phyloP scores from a whole-genome alignment of 2,113 vertebrate genomes.

The Pyxicephalus adspersus region DNA sequence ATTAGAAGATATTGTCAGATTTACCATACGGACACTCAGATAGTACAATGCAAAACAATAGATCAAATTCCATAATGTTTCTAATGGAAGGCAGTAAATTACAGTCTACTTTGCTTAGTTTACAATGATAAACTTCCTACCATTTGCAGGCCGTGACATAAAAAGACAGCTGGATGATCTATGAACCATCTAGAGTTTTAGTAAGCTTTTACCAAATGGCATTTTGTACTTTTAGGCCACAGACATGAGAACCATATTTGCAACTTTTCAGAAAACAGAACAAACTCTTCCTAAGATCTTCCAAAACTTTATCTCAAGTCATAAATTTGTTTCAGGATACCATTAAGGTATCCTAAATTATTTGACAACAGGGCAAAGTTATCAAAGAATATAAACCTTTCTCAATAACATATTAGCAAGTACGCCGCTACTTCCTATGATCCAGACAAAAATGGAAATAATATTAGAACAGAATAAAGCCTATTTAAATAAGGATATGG shows the following conservation, averaged over 20 bases:
- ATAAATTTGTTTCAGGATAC: too few species aligned
- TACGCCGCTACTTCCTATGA: too few species aligned
- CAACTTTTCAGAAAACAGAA: not conserved
- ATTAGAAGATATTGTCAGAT: conserved; percentile 24
- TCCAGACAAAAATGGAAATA: too few species aligned
- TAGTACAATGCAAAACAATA: not conserved
- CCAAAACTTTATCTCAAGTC: not conserved
- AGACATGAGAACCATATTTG: not conserved
- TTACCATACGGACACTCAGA: not conserved
- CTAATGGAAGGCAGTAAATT: not conserved
- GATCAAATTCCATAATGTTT: not conserved
- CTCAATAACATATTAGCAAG: too few species aligned
- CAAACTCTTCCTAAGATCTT: not conserved
- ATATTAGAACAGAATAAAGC: too few species aligned
- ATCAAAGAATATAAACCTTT: too few species aligned
- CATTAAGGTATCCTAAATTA: too few species aligned
- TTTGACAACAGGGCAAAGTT: too few species aligned
- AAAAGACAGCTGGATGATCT: not conserved
- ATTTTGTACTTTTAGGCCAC: not conserved
- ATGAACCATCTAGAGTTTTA: not conserved
- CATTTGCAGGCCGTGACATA: not conserved
- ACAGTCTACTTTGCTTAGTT: not conserved
- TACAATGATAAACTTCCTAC: not conserved
- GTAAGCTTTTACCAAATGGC: conserved; percentile 5
- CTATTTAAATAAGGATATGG: too few species aligned